Evolutionary conservation across 1,140 invertebrate genomes (phyloP), one percentile per base, ranked within the genome.

Genomic region (Melipona quadrifasciata): DNA sequence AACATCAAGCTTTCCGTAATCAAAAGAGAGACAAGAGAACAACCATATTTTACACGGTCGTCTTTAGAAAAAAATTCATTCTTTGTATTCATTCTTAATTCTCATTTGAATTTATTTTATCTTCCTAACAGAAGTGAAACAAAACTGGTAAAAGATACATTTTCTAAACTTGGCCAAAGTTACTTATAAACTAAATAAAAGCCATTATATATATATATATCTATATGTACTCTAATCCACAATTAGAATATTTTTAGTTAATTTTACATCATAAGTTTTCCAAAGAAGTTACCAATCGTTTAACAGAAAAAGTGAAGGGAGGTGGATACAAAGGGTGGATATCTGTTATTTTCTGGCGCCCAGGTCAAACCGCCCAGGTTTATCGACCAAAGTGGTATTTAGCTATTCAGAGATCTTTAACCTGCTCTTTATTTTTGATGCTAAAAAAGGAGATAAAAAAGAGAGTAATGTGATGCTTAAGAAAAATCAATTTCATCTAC

Each of bases 331-430:
- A n/a, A 17, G 21, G 6, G 6, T 47, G 39, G 39, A 47, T 55
- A 47, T 76, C 39, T 51, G 10, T 65, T 51, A 77, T 77, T 77
- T 64, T 65, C n/a, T 16, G n/a, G 21, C 24, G 4, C 16, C 27
- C 19, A 16, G 21, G 21, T 19, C 75, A 84, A 68, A n/a, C n/a
- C n/a, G n/a, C n/a, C n/a, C n/a, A n/a, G n/a, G n/a, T n/a, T 80
- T 58, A 79, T 79, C 82, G 82, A 84, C 76, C 82, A 67, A 84
- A 71, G 27, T 70, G 57, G 21, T 57, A 58, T 80, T 84, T 73
- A 80, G 68, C 51, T 84, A 24, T 64, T 34, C 39, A 79, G 31
- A 27, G 47, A 79, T 55, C 76, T 47, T 53, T 53, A 31, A 67
- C 64, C 64, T 51, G n/a, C 51, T 17, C n/a, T 6, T 67, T 79